phyloP scores from a whole-genome alignment of 1,140 invertebrate species.

The Drosophila nikananu region DNA sequence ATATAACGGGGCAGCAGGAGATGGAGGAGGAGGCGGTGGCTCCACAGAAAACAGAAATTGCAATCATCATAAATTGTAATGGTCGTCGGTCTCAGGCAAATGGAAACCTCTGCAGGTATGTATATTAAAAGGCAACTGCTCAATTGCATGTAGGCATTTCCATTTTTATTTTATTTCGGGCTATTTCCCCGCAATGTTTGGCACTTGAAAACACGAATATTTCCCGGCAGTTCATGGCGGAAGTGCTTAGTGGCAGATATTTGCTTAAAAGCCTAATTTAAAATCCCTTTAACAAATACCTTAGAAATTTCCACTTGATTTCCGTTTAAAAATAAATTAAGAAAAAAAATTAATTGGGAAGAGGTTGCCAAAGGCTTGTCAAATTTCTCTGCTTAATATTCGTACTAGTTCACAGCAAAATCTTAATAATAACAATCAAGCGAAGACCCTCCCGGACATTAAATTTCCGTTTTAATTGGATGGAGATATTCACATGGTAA shows the following conservation, averaged over 20 bases:
- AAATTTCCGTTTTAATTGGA: conserved; percentile 32
- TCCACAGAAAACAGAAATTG: conserved; percentile 34
- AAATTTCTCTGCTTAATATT: conserved; percentile 23
- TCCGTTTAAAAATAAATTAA: not conserved
- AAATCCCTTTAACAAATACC: not conserved
- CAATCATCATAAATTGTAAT: conserved; percentile 83
- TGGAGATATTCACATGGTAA: conserved; percentile 54
- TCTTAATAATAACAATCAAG: conserved; percentile 13
- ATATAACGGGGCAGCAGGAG: not conserved
- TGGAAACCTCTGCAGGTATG: conserved; percentile 56
- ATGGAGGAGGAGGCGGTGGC: not conserved
- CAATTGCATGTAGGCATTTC: conserved; percentile 46
- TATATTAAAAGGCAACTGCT: conserved; percentile 27
- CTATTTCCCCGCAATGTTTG: conserved; percentile 43
- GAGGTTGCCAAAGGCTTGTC: not conserved
- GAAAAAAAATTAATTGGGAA: not conserved
- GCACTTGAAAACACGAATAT: conserved; percentile 43
- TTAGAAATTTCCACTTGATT: not conserved
- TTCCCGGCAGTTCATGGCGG: conserved; percentile 16
- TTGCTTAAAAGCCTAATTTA: not conserved
- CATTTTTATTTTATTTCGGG: conserved; percentile 53
- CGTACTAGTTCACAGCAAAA: conserved; percentile 21
- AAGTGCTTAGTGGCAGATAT: conserved; percentile 33
- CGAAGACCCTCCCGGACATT: not conserved
- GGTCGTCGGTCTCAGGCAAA: conserved; percentile 45